Evolutionary conservation across 2,888 invertebrate species (phyloP), one percentile per base, ranked within the genome.

Genomic region (Andrena praecox): DNA sequence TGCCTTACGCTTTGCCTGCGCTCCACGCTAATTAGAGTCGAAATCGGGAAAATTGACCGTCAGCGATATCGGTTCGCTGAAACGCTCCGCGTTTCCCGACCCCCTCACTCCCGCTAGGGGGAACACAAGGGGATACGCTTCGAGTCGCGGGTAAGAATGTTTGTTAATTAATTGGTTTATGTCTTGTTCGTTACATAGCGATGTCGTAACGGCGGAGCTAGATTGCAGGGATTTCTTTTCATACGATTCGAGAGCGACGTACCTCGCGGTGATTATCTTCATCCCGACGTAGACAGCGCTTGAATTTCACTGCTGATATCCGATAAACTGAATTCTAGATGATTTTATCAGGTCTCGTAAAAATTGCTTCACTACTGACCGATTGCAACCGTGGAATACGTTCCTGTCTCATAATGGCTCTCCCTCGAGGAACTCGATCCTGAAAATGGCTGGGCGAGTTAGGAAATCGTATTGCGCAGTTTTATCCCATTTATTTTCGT

Each of bases 21-120:
- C 60, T 59, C 60, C 59, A 77, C 77, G 77, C 82, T 82, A 83
- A 83, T 82, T 77, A 82, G 82, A 68, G 54, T 71, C 70, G 83
- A 83, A 70, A 72, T 69, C 59, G 56, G 67, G 82, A 77, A 71
- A 66, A 80, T 80, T 77, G 67, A 72, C 80, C 77, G 66, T 69
- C 63, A 35, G 27, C n/a, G 24, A 35, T 59, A 75, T 64, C 59
- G 33, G 24, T 7, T 67, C 33, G 27, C 52, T 33, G 62, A 35
- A 70, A 62, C 54, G 24, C 10, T 66, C 12, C 63, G 0, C 62
- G 54, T 63, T 75, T 29, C 50, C 63, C 69, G 42, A 31, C 31
- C 29, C 35, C 33, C 29, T 33, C 42, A 8, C 6, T 0, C 10
- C 35, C 2, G 4, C 42, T 10, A 16, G 20, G 24, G n/a, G 42